These are phyloP conservation scores for Gallinago solitaria DNA, from an alignment of 2,797 vertebrate species.

Conservation along the genomic window DNA sequence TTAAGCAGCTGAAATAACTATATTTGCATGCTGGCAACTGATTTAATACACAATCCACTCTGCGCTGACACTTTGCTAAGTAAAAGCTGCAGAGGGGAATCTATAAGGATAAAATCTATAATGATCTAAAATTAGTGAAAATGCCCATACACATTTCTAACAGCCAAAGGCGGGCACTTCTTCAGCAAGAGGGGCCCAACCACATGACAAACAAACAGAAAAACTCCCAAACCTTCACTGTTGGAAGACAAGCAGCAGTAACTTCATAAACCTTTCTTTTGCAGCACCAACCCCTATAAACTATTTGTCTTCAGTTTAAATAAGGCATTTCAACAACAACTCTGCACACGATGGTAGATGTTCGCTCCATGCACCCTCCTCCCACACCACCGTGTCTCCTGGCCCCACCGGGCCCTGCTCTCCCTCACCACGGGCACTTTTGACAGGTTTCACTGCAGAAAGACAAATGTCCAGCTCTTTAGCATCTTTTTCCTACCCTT, in stretches of 20 bases:
- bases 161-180: background rate
- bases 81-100: background rate
- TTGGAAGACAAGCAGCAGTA: background rate
- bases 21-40: background rate
- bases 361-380: accelerated
- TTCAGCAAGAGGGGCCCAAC: background rate
- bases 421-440: background rate
- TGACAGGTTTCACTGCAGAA: background rate
- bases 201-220: background rate
- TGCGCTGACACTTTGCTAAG: background rate
- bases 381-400: accelerated
- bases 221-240: background rate
- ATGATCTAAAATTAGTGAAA: background rate
- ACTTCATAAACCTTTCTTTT: background rate
- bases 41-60: background rate
- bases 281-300: background rate
- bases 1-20: background rate
- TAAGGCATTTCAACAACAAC: background rate
- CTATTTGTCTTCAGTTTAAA: background rate
- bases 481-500: background rate
- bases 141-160: background rate
- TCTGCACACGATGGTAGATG: accelerated
- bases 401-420: background rate
- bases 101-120: background rate
- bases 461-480: background rate